Evolutionary conservation across 1,140 invertebrate genomes (phyloP).

Genomic region (Melipona quadrifasciata): DNA sequence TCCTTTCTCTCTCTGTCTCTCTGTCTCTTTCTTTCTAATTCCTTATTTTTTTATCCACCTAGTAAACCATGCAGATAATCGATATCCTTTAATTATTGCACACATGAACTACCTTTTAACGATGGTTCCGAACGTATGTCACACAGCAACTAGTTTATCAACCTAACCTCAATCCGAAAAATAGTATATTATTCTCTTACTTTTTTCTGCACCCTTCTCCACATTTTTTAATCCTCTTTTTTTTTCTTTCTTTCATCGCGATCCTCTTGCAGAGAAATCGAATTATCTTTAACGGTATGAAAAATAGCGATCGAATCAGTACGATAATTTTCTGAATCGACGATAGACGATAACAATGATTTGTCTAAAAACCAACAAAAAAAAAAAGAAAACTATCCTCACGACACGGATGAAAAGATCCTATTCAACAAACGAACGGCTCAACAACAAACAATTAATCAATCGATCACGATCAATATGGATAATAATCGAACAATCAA

Average conservation of each 20-base stretch:
- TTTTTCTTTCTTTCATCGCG: background rate
- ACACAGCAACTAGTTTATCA: conserved; percentile 44
- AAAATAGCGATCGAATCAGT: conserved; percentile 19
- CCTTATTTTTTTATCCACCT: conserved; percentile 36
- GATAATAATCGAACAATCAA: background rate
- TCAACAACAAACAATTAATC: background rate
- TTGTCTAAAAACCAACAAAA: background rate
- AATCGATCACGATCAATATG: background rate
- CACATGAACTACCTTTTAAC: conserved; percentile 53
- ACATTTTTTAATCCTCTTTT: background rate
- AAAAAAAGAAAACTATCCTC: conserved; percentile 3
- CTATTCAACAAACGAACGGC: conserved; percentile 1
- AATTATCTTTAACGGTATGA: conserved; percentile 18
- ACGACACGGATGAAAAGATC: background rate
- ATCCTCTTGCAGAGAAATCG: background rate
- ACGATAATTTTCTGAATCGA: background rate
- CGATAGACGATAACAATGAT: conserved; percentile 27
- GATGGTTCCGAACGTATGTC: conserved; percentile 52
- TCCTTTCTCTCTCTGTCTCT: background rate
- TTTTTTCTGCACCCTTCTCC: background rate
- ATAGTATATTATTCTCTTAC: conserved; percentile 13
- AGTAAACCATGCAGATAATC: conserved; percentile 61
- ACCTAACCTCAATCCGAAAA: conserved; percentile 42
- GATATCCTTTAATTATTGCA: conserved; percentile 61
- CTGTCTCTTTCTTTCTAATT: background rate